Percentiles rank a stretch among this genome's conserved stretches.
phyloP scores from a whole-genome alignment of 2,888 invertebrate species.

The Drosophila pegasa region DNA sequence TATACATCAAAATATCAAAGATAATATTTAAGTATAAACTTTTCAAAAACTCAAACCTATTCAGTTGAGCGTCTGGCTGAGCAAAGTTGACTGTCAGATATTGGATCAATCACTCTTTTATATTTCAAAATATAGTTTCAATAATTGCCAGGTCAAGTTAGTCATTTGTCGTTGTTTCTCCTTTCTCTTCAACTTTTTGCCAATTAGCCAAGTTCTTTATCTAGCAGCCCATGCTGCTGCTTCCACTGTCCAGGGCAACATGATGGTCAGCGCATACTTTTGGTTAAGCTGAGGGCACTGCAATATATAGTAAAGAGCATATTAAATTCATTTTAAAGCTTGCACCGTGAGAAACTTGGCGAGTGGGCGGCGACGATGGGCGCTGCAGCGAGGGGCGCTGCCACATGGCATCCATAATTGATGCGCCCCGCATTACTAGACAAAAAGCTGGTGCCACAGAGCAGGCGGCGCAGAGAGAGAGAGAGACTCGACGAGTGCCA shows the following conservation, averaged over 20 bases:
- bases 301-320: constrained; percentile 57
- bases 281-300: constrained; percentile 10
- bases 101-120: too few relatives aligned
- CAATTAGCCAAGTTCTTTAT: background rate
- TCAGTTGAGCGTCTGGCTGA: too few relatives aligned
- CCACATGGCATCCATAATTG: constrained; percentile 63
- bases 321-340: constrained; percentile 69
- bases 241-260: constrained; percentile 13
- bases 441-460: constrained; percentile 37
- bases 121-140: too few relatives aligned
- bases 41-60: too few relatives aligned
- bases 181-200: too few relatives aligned
- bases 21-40: too few relatives aligned
- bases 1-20: too few relatives aligned
- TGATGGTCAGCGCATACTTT: constrained; percentile 7
- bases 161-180: too few relatives aligned
- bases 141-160: too few relatives aligned
- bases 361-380: constrained; percentile 55
- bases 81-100: too few relatives aligned
- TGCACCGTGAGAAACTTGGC: constrained; percentile 68
- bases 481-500: constrained; percentile 34
- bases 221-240: background rate
- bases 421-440: constrained; percentile 71
- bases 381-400: background rate
- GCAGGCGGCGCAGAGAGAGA: background rate